Evolutionary conservation across 2,888 invertebrate species (phyloP), one percentile per base, ranked within the genome.

Genomic region (Abscondita cerata): DNA sequence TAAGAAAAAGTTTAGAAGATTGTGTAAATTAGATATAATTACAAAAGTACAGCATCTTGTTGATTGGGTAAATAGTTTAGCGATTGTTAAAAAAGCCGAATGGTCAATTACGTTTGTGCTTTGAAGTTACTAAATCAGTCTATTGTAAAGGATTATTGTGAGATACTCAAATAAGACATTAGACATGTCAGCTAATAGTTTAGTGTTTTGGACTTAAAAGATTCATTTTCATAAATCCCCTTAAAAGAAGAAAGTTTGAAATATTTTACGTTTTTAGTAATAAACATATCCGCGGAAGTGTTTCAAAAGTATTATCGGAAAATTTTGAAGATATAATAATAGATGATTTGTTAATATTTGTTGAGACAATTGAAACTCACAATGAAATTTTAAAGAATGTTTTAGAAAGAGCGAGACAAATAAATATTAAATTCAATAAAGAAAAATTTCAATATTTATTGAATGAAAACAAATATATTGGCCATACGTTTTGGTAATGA

Each of bases 401-500:
- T n/a, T n/a, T n/a, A n/a, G n/a, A n/a, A n/a, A n/a, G n/a, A n/a
- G n/a, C n/a, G n/a, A n/a, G n/a, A n/a, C n/a, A n/a, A n/a, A n/a
- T n/a, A n/a, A n/a, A n/a, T n/a, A n/a, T n/a, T n/a, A n/a, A n/a
- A n/a, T n/a, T n/a, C n/a, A n/a, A n/a, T n/a, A n/a, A n/a, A n/a
- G n/a, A n/a, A n/a, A n/a, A n/a, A n/a, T n/a, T n/a, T n/a, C n/a
- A n/a, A n/a, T n/a, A n/a, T n/a, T n/a, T n/a, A n/a, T n/a, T n/a
- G n/a, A n/a, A n/a, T n/a, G 40, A 36, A 15, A 19, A 47, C 13
- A 55, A 16, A 19, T 55, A 34, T 25, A 20, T 57, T 33, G 57
- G 57, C 18, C 34, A 41, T 31, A 33, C 40, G 5, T n/a, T 50
- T 51, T 51, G n/a, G n/a, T 6, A 44, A 51, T 11, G 44, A 33